Evolutionary conservation across 2,113 vertebrate genomes (phyloP), one percentile per base, ranked within the genome.

Genomic region (Henicopernis longicauda): DNA sequence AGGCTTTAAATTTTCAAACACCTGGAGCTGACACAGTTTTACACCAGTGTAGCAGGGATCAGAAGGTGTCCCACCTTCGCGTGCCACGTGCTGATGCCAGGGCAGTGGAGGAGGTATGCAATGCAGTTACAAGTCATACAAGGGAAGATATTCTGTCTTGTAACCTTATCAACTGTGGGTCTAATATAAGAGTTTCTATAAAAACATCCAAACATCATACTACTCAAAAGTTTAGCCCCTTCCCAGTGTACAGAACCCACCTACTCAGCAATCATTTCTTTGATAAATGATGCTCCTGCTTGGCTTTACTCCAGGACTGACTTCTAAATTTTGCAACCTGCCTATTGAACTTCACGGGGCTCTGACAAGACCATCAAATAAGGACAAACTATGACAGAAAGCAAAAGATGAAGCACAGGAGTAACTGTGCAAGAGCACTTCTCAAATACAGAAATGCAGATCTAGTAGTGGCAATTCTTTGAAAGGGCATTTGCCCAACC

Each of bases 41-140:
- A 45, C 31, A 69, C 2, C 20, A 50, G 7, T 4, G 3, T 9
- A 50, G 34, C 32, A 74, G 13, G 11, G n/a, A 92, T 40, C 34
- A 49, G 50, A 52, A 62, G 21, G 36, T 5, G 6, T 25, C 54
- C 7, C 62, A 67, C 23, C 8, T 77, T 69, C 1, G 2, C 8
- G 38, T 44, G 59, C 36, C 45, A 67, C 32, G 23, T 16, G 27
- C 21, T 44, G 44, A 50, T 17, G 17, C 10, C 4, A 0, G 12
- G 31, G 40, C 50, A 82, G 45, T 27, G 20, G 20, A 89, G 42
- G 19, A 89, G 6, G 38, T 18, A 66, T 19, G 25, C 16, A 58
- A 27, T 0, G 3, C 5, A 1, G 18, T 29, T 63, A 44, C 20
- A 36, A 11, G 6, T 54, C 57, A 63, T 16, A 59, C 4, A 23